Evolutionary conservation across 2,797 vertebrate genomes (phyloP), one percentile per base, ranked within the genome.

Genomic region (Holocentrus rufus): DNA sequence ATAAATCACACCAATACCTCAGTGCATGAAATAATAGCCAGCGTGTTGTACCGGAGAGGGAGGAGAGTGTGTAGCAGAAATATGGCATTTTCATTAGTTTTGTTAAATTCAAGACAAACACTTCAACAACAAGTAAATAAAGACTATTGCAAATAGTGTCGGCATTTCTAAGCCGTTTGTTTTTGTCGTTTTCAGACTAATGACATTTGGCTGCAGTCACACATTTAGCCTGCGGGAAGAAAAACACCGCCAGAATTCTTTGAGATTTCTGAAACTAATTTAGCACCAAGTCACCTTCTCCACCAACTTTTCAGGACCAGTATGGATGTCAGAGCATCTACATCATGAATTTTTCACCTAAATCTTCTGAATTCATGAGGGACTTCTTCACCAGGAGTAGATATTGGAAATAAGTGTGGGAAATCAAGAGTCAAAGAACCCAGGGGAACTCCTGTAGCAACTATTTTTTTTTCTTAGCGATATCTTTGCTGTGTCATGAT

Each of bases 1-100:
- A 83, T 80, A 79, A 79, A 85, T 89, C 71, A 74, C 68, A 74
- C 39, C 72, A 74, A 82, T 39, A 68, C 61, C 2, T 57, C 25
- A 31, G 49, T 46, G 68, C 22, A 30, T 55, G 34, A 72, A 20
- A 30, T 77, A 74, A 75, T 36, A 30, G 71, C 42, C 46, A 49
- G 59, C 34, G 6, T 56, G 58, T 56, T 62, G 20, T 22, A 55
- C 17, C 57, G 22, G 1, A 20, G 44, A 54, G 20, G 69, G 42
- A 27, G 9, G 46, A 68, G 36, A 49, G 20, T 20, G 54, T 15
- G 20, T 30, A 27, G 36, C 36, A 25, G 17, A 34, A 47, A 60
- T 68, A 14, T 63, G 34, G 36, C 55, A 69, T 66, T 55, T 66
- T 36, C 34, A 23, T 47, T 34, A 42, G 27, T 49, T 58, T 57